These are phyloP conservation scores for Meiosimyza platycephala DNA, from an alignment of 2,888 invertebrate genomes.

Conservation along the genomic window DNA sequence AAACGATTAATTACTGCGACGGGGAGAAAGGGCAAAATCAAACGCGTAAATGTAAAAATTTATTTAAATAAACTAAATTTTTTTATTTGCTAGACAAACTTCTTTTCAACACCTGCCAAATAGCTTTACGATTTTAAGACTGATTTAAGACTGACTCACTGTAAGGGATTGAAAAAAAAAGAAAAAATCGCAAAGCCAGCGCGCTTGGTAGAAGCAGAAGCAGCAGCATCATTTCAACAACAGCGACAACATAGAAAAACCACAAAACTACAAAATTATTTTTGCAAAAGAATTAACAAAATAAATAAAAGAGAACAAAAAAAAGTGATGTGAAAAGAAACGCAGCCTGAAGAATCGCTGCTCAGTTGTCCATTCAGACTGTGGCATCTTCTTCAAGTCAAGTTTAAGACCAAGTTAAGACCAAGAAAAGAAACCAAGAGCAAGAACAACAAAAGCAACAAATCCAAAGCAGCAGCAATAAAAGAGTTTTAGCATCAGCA, in stretches of 20 bases:
- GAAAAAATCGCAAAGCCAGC: too few relatives aligned
- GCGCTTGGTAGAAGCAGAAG: too few relatives aligned
- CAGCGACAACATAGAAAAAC: too few relatives aligned
- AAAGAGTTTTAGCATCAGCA: neutral
- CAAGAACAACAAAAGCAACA: neutral
- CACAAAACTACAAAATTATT: neutral
- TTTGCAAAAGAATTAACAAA: conserved; percentile 29
- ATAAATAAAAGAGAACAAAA: conserved; percentile 25
- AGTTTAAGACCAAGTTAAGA: neutral
- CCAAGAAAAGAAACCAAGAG: neutral
- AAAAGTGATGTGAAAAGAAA: conserved; percentile 4
- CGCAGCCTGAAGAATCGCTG: conserved; percentile 40
- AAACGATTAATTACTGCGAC: too few relatives aligned
- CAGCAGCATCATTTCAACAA: too few relatives aligned
- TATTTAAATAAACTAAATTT: too few relatives aligned
- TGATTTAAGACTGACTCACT: neutral
- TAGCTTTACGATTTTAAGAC: neutral
- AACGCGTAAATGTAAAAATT: too few relatives aligned
- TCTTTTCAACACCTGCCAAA: neutral
- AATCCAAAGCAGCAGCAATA: neutral
- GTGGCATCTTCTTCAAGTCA: conserved; percentile 12
- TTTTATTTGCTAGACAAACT: too few relatives aligned
- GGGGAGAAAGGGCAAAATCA: too few relatives aligned
- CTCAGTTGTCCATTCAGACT: conserved; percentile 40
- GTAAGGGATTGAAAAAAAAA: neutral